Conservation (phyloP, 2,888 invertebrate species). For the Stenchaetothrips biformis region DNA sequence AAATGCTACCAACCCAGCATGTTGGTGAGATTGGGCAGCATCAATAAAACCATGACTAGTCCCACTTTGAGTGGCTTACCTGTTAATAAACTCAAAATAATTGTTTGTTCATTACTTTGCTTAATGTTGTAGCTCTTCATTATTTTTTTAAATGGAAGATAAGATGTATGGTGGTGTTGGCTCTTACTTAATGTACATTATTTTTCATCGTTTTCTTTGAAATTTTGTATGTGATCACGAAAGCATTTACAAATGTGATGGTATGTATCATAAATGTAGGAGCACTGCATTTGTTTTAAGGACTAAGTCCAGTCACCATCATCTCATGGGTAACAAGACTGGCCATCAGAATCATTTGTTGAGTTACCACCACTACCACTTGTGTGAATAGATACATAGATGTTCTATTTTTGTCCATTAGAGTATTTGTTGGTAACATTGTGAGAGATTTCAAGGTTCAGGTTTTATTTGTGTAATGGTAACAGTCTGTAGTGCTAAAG, state of each 20-base stretch:
- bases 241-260: constrained; percentile 23
- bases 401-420: constrained; percentile 24
- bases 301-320: constrained; percentile 12
- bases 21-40: constrained; percentile 11
- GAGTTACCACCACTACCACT: constrained; percentile 23
- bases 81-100: constrained; percentile 13
- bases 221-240: constrained; percentile 24
- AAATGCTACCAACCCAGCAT: neutral
- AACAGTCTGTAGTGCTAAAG: neutral
- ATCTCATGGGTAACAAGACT: constrained; percentile 23
- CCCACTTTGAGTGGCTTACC: constrained; percentile 14
- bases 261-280: constrained; percentile 23
- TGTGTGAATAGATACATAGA: constrained; percentile 23
- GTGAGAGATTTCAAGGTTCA: constrained; percentile 13
- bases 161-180: constrained; percentile 19
- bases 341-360: constrained; percentile 23
- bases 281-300: constrained; percentile 23
- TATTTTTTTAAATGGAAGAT: constrained; percentile 18
- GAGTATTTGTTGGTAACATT: constrained; percentile 19
- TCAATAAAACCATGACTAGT: constrained; percentile 16
- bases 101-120: neutral
- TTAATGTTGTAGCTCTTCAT: neutral
- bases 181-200: constrained; percentile 23
- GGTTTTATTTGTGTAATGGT: constrained; percentile 7
- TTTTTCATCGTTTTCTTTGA: constrained; percentile 20